Conservation (phyloP, 2,888 invertebrate genomes). For the Drosophila longiperda region DNA sequence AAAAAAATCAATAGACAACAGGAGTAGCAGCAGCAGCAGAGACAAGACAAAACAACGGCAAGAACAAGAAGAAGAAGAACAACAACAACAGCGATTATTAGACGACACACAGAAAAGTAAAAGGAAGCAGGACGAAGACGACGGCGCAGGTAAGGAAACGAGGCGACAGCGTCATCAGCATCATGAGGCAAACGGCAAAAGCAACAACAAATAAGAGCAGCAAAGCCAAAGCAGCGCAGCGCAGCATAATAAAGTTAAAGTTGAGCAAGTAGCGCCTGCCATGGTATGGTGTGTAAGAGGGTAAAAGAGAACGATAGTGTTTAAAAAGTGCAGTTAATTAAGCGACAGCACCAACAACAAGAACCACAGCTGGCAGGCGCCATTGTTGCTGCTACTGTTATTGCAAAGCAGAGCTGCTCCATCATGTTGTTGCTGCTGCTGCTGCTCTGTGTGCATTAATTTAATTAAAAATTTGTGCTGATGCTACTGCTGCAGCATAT, state of each 20-base stretch:
- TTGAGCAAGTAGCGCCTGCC: conserved; percentile 40
- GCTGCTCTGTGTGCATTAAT: conserved; percentile 33
- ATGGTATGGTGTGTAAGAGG: not conserved
- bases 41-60: conserved; percentile 41
- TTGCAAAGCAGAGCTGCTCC: conserved; percentile 26
- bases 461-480: conserved; percentile 39
- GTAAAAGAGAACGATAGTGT: conserved; percentile 1
- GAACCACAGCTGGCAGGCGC: conserved; percentile 19
- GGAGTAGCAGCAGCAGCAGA: conserved; percentile 24
- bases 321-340: conserved; percentile 56
- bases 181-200: not conserved
- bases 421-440: conserved; percentile 8
- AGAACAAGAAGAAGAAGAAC: conserved; percentile 37
- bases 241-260: conserved; percentile 49
- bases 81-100: conserved; percentile 40
- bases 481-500: conserved; percentile 8
- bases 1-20: conserved; percentile 60
- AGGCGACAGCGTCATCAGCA: conserved; percentile 34
- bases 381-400: conserved; percentile 28
- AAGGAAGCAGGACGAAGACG: conserved; percentile 7
- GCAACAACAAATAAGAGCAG: conserved; percentile 3
- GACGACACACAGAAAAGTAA: conserved; percentile 35
- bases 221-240: conserved; percentile 9
- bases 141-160: conserved; percentile 42
- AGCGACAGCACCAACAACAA: conserved; percentile 21